Evolutionary conservation across 2,888 invertebrate species (phyloP).

Genomic region (Microchrysa polita): DNA sequence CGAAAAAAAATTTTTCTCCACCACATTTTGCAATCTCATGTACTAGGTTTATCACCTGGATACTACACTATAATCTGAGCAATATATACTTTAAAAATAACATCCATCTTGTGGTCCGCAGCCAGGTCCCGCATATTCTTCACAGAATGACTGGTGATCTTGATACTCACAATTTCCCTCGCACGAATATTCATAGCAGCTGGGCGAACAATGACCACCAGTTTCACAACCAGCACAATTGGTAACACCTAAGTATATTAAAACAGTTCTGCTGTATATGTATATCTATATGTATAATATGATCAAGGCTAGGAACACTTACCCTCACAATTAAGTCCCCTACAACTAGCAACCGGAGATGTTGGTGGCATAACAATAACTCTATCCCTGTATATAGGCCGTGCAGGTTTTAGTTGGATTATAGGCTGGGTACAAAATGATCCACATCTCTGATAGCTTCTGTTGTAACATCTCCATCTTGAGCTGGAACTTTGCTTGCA

Average conservation of each 20-base stretch:
- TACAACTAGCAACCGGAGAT: conserved; percentile 1
- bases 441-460: conserved; percentile 55
- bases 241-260: conserved; percentile 7
- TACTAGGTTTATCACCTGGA: no score
- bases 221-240: conserved; percentile 34
- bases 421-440: conserved; percentile 54
- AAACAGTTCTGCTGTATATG: no score
- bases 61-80: background rate
- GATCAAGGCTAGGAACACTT: no score
- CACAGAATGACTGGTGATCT: conserved; percentile 38
- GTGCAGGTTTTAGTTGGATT: conserved; percentile 54
- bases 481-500: conserved; percentile 50
- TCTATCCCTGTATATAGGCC: conserved; percentile 1
- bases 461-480: conserved; percentile 56
- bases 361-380: conserved; percentile 44
- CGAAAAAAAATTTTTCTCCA: no score
- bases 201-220: conserved; percentile 23
- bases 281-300: no score
- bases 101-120: conserved; percentile 32
- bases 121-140: conserved; percentile 19
- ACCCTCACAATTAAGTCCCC: conserved; percentile 14
- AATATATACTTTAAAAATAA: background rate
- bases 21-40: background rate
- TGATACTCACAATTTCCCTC: conserved; percentile 21
- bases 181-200: conserved; percentile 34